Evolutionary conservation across 37 sponge, comb jelly and placozoan genomes (phyloP).

Genomic region (Halisarca cf. caerulea): DNA sequence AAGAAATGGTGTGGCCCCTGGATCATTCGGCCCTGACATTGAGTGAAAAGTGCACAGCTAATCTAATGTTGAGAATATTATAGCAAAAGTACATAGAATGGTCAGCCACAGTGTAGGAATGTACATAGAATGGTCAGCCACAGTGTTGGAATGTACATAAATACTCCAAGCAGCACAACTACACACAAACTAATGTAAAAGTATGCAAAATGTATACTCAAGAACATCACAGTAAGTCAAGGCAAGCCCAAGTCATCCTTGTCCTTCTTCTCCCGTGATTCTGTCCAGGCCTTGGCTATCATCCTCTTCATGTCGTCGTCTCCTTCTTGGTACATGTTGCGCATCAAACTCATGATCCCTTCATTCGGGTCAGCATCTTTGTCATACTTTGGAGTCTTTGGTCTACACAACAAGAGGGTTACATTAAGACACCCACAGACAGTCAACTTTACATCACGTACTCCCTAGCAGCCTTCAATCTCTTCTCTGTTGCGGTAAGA

Average conservation of each 20-base stretch:
- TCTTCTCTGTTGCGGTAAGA: constrained; percentile 74
- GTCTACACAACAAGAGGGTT: constrained; percentile 1
- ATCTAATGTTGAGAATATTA: no score
- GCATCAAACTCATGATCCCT: constrained; percentile 91
- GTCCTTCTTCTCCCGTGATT: constrained; percentile 78
- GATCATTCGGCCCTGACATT: no score
- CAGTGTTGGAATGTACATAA: no score
- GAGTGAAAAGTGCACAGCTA: no score
- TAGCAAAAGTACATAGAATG: no score
- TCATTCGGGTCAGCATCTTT: constrained; percentile 80
- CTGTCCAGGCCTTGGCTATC: constrained; percentile 94
- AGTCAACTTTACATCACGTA: constrained; percentile 9
- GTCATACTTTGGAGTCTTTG: constrained; percentile 65
- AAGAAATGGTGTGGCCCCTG: no score
- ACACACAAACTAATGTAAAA: no score
- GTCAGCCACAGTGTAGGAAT: no score
- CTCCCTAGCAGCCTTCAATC: constrained; percentile 71
- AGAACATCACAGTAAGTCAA: no score
- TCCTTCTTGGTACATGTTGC: constrained; percentile 95
- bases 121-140: no score
- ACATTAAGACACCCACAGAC: not conserved
- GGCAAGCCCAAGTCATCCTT: constrained; percentile 10
- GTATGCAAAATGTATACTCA: no score
- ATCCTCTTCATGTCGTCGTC: constrained; percentile 99
- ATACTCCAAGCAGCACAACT: no score